Conservation (phyloP, 2,888 invertebrate species). For the Shargacucullia verbasci region DNA sequence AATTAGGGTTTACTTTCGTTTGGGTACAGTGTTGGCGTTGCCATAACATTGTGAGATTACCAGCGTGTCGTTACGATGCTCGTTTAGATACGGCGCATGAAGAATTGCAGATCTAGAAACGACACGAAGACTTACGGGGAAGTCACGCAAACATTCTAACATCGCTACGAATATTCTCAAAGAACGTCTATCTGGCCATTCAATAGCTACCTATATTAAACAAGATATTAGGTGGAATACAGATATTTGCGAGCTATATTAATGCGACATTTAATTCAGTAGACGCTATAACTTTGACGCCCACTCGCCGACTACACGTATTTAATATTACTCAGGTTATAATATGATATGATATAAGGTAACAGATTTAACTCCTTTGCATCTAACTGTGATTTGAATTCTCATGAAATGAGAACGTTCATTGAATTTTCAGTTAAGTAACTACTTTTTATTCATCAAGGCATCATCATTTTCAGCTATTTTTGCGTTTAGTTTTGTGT, state of each 20-base stretch:
- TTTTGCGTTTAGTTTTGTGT: too few species aligned
- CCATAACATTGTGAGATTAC: constrained; percentile 83
- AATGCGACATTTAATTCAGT: constrained; percentile 1
- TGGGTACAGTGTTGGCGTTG: constrained; percentile 50
- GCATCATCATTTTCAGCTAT: not conserved
- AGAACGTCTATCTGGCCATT: constrained; percentile 5
- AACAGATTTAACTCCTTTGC: not conserved
- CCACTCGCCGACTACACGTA: not conserved
- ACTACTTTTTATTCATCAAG: not conserved
- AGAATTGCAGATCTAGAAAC: constrained; percentile 83
- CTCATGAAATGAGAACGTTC: not conserved
- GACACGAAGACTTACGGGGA: constrained; percentile 69
- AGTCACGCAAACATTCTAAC: constrained; percentile 50
- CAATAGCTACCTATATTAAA: constrained; percentile 1
- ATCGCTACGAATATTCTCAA: constrained; percentile 28
- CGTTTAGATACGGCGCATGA: constrained; percentile 87
- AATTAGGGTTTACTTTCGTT: constrained; percentile 65
- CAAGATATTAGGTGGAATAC: constrained; percentile 6
- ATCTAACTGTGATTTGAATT: not conserved
- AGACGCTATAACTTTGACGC: constrained; percentile 18
- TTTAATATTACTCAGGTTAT: not conserved
- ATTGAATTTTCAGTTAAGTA: not conserved
- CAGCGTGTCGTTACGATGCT: constrained; percentile 85
- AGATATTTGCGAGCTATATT: constrained; percentile 9
- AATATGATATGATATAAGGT: not conserved